A percentile compares a stretch with the other conserved stretches of the same genome.
phyloP scores from a whole-genome alignment of 2,888 invertebrate species.

The Conops quadrifasciatus region DNA sequence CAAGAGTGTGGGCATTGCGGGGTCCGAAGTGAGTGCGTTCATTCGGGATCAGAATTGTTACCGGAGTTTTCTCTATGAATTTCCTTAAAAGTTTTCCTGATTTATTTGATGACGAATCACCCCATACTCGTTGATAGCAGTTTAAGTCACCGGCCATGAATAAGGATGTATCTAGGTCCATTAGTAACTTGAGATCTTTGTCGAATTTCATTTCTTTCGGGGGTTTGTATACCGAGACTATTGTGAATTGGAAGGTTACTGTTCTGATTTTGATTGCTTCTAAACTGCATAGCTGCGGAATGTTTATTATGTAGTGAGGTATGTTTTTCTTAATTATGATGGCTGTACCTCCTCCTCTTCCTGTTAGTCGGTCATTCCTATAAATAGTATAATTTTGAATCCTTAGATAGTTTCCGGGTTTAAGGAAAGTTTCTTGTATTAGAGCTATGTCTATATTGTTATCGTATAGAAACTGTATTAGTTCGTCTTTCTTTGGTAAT shows the following conservation, averaged over 20 bases:
- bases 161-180: background rate
- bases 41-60: background rate
- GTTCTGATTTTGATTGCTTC: background rate
- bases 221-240: background rate
- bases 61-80: background rate
- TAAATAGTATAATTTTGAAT: background rate
- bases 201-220: background rate
- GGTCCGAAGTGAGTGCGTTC: background rate
- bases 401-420: background rate
- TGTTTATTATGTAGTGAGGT: background rate
- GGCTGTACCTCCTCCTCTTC: background rate
- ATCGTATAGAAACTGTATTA: background rate
- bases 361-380: background rate
- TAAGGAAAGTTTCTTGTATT: slow-evolving; percentile 1
- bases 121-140: background rate
- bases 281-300: background rate
- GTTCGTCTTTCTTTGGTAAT: background rate
- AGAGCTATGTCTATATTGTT: background rate
- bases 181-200: background rate
- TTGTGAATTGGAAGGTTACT: background rate
- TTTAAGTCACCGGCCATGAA: background rate
- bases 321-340: background rate
- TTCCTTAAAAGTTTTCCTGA: background rate
- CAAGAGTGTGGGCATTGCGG: background rate
- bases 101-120: background rate